phyloP scores from a whole-genome alignment of 2,797 vertebrate genomes.

The Galagoides demidoff region DNA sequence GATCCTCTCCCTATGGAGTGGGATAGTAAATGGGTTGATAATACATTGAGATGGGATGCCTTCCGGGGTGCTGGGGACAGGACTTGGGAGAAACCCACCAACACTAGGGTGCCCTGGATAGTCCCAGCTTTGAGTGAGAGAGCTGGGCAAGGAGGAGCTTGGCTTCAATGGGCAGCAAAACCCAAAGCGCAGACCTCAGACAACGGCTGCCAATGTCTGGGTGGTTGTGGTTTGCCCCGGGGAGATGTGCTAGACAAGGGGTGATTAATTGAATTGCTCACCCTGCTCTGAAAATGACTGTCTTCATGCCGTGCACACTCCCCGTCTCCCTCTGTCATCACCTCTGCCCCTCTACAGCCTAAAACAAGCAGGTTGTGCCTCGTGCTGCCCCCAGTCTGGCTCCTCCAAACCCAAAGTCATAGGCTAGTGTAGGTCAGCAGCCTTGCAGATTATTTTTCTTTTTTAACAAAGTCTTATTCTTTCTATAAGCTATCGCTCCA shows the following conservation, averaged over 20 bases:
- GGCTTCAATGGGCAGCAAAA: not conserved
- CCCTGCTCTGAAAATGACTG: slow-evolving; percentile 54
- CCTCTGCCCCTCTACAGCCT: not conserved
- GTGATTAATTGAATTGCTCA: not conserved
- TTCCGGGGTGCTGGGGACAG: not conserved
- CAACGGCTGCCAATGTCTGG: not conserved
- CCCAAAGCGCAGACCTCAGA: not conserved
- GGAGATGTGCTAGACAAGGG: slow-evolving; percentile 59
- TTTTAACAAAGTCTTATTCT: not conserved
- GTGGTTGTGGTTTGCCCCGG: slow-evolving; percentile 28
- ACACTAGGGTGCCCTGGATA: too few species aligned
- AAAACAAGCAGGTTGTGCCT: accelerated
- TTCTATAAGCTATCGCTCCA: not conserved
- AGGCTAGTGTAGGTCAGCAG: accelerated
- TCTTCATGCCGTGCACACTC: accelerated
- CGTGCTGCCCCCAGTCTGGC: not conserved
- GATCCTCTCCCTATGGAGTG: not conserved
- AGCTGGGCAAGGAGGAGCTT: too few species aligned
- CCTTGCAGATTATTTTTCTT: not conserved
- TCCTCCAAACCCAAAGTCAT: not conserved
- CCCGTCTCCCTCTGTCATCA: not conserved
- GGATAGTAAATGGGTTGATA: not conserved
- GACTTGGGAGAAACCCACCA: not conserved
- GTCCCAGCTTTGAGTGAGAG: not conserved
- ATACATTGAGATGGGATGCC: not conserved